These are phyloP conservation scores for Hydractinia symbiolongicarpus DNA, from an alignment of 30 jellyfish, hydroid and myxozoan genomes.

Conservation along the genomic window DNA sequence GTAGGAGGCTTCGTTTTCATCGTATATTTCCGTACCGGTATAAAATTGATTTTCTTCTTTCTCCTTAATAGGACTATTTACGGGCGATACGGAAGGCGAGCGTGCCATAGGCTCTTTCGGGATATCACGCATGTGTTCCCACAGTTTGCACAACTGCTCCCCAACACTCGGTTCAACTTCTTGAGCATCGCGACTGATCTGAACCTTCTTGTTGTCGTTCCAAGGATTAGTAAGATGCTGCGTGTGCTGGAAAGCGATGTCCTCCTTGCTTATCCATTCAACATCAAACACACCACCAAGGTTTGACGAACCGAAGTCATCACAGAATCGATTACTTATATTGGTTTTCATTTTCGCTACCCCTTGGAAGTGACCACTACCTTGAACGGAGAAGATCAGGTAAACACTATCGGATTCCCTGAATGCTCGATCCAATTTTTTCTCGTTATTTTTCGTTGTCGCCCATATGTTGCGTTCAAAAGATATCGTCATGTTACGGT, in stretches of 20 bases:
- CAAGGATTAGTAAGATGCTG: conserved; percentile 90
- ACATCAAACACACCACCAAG: conserved; percentile 73
- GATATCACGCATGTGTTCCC: conserved; percentile 38
- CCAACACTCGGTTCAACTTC: conserved; percentile 93
- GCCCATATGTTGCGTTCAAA: conserved; percentile 92
- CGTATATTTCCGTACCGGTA: conserved; percentile 11
- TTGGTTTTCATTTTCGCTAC: conserved; percentile 73
- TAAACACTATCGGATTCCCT: conserved; percentile 50
- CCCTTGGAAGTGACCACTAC: conserved; percentile 92
- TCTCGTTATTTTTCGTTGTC: conserved; percentile 84
- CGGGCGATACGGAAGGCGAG: conserved; percentile 1
- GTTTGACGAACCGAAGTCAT: conserved; percentile 76
- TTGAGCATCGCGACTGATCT: conserved; percentile 79
- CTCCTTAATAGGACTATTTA: not conserved
- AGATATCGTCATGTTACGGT: conserved; percentile 73
- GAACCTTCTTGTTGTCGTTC: conserved; percentile 93
- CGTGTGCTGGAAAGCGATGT: conserved; percentile 73
- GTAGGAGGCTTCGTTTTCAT: conserved; percentile 14
- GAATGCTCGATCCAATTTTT: conserved; percentile 75
- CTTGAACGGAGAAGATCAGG: conserved; percentile 80
- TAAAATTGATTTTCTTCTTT: not conserved
- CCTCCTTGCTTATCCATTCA: conserved; percentile 80
- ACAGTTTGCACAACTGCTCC: conserved; percentile 59
- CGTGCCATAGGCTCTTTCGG: not conserved
- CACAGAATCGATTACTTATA: conserved; percentile 54